A percentile compares a stretch with the other conserved stretches of the same genome.
Conservation (phyloP, 2,888 invertebrate species). For the Phaonia tiefii region DNA sequence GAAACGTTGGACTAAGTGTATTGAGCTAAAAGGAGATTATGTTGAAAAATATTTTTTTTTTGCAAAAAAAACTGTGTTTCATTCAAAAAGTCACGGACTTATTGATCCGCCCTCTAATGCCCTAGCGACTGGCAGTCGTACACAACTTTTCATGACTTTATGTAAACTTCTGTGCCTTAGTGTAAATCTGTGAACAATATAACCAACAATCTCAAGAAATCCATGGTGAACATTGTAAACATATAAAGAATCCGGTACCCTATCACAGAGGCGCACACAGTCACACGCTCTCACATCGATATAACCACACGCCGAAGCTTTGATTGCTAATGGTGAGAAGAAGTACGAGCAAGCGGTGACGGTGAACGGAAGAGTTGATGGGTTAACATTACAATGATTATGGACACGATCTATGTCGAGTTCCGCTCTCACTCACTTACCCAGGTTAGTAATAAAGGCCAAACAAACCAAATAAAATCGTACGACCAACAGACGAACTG, state of each 20-base stretch:
- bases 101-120: too few species aligned
- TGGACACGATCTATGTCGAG: constrained; percentile 75
- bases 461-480: constrained; percentile 13
- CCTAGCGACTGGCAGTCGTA: not conserved
- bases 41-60: too few species aligned
- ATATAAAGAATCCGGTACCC: constrained; percentile 22
- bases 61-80: too few species aligned
- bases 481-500: not conserved
- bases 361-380: constrained; percentile 70
- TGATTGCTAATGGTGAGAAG: constrained; percentile 45
- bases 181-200: constrained; percentile 18
- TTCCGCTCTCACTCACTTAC: constrained; percentile 52
- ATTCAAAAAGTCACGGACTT: too few species aligned
- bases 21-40: too few species aligned
- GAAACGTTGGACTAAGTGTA: too few species aligned
- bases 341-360: constrained; percentile 30
- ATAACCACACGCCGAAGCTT: constrained; percentile 25
- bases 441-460: constrained; percentile 31
- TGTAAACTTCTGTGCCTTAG: too few species aligned
- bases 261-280: not conserved
- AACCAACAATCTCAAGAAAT: constrained; percentile 43
- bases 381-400: constrained; percentile 78
- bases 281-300: not conserved
- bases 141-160: constrained; percentile 23
- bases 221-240: constrained; percentile 53